Conservation (phyloP, 2,888 invertebrate species). For the Xestia ashworthii region DNA sequence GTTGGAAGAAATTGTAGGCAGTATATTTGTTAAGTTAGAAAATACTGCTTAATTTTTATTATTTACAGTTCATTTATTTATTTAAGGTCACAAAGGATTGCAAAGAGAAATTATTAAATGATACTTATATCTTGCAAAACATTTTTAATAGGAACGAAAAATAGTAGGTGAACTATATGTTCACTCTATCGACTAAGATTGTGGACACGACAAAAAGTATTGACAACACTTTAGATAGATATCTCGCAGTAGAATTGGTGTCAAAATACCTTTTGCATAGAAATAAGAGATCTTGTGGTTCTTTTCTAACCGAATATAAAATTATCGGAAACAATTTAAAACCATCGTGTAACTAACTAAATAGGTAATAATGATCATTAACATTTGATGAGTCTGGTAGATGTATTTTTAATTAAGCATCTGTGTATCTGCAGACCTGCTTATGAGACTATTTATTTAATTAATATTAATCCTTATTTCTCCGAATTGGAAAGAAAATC, state of each 20-base stretch:
- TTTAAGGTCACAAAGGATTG: background rate
- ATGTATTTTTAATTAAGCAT: background rate
- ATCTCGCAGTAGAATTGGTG: background rate
- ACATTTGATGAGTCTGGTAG: background rate
- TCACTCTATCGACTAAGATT: too few species aligned
- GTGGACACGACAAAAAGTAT: background rate
- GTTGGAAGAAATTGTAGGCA: background rate
- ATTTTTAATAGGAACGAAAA: background rate
- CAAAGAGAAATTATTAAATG: background rate
- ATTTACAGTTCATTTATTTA: background rate
- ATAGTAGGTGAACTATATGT: background rate
- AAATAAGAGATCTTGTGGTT: background rate
- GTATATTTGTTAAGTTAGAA: background rate
- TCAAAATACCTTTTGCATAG: background rate
- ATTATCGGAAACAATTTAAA: background rate
- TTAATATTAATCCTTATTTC: too few species aligned
- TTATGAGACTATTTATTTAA: background rate
- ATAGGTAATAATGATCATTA: background rate
- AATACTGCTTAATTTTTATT: background rate
- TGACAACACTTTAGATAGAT: background rate
- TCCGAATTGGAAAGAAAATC: too few species aligned
- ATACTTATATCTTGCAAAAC: background rate
- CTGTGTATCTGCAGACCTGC: background rate
- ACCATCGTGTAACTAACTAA: background rate
- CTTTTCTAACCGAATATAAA: background rate